Percentiles rank a stretch among this genome's conserved stretches.
Evolutionary conservation across 64 coral and sea anemone species (phyloP).

Genomic region (Cladopsammia gracilis): DNA sequence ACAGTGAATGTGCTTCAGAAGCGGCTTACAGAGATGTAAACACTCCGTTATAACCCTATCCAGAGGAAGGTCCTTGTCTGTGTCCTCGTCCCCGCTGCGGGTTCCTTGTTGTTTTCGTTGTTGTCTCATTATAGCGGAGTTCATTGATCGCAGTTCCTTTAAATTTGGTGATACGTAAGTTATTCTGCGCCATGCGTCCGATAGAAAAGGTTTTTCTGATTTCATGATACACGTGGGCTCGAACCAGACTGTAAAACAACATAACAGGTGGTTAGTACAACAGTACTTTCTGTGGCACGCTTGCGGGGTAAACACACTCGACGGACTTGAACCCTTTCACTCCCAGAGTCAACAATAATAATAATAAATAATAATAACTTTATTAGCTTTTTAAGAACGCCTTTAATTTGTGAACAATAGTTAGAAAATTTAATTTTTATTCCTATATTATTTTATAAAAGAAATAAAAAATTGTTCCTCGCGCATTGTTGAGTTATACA

Average conservation of each 20-base stretch:
- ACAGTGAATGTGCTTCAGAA: slow-evolving; percentile 88
- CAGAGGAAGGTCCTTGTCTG: slow-evolving; percentile 20
- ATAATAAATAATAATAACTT: no score
- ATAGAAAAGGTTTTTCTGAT: slow-evolving; percentile 78
- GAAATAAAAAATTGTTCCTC: no score
- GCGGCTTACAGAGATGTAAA: slow-evolving; percentile 82
- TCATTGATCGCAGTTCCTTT: slow-evolving; percentile 93
- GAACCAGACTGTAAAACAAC: slow-evolving; percentile 84
- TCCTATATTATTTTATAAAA: no score
- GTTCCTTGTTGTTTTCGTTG: neutral
- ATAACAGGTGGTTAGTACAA: neutral
- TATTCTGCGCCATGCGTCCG: slow-evolving; percentile 83
- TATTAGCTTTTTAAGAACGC: no score
- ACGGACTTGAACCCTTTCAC: no score
- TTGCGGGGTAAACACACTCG: no score
- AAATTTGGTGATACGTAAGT: slow-evolving; percentile 93
- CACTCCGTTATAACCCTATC: slow-evolving; percentile 88
- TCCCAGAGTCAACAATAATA: no score
- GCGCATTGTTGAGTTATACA: no score
- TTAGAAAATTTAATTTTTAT: no score
- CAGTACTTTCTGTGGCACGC: no score
- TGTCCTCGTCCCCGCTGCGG: neutral
- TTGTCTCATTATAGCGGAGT: slow-evolving; percentile 54
- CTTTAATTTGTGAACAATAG: no score
- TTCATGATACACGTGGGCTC: slow-evolving; percentile 96